Evolutionary conservation across 1,140 invertebrate species (phyloP).

Genomic region (Penaeus vannamei): DNA sequence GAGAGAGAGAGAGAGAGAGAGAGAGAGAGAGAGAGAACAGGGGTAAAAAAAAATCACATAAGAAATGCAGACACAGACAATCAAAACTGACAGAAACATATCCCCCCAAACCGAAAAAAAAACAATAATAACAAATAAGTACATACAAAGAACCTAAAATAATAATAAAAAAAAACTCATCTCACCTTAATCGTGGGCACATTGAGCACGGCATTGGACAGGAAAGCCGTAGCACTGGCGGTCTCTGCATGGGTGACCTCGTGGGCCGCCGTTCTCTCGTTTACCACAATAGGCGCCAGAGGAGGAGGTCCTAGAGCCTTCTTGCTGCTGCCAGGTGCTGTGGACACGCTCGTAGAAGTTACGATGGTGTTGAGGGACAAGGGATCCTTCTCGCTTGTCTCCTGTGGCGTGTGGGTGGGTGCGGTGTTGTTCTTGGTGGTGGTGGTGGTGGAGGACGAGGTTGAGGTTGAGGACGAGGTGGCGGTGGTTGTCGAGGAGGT

Average conservation of each 20-base stretch:
- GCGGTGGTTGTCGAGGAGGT: conserved; percentile 17
- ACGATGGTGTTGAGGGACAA: background rate
- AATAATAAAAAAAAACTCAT: background rate
- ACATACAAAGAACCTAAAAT: background rate
- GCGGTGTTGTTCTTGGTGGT: background rate
- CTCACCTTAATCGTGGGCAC: conserved; percentile 49
- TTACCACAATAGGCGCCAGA: background rate
- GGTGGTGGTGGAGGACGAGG: background rate
- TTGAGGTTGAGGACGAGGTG: conserved; percentile 4
- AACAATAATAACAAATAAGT: background rate
- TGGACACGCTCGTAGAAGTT: too few species aligned
- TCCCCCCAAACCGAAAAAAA: too few species aligned
- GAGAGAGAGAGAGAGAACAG: too few species aligned
- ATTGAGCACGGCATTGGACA: conserved; percentile 24
- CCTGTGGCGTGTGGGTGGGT: background rate
- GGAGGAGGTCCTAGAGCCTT: background rate
- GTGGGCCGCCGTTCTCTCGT: background rate
- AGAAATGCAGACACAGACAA: too few species aligned
- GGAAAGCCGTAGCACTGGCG: background rate
- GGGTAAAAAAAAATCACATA: too few species aligned
- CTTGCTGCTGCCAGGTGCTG: too few species aligned
- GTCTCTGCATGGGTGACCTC: background rate
- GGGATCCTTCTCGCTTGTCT: background rate
- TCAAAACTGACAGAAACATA: too few species aligned
- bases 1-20: too few species aligned